phyloP scores from a whole-genome alignment of 2,113 vertebrate species.

The Corydoras maculifer region DNA sequence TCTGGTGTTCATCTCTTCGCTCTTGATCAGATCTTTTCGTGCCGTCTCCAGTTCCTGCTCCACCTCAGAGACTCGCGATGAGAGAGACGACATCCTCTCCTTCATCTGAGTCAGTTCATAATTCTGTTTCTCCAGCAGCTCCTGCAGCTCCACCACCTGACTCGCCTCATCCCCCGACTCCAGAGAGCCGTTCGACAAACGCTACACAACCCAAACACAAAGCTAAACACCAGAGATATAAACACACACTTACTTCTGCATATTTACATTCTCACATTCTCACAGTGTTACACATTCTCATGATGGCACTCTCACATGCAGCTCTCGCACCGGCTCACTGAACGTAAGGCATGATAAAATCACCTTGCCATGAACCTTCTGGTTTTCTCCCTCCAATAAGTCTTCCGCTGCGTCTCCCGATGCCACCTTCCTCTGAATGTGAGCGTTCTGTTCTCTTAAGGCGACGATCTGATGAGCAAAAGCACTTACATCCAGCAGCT shows the following conservation, averaged over 20 bases:
- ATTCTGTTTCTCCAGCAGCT: conserved; percentile 95
- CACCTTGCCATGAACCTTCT: conserved; percentile 89
- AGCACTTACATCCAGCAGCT: no score
- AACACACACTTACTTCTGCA: conserved; percentile 3
- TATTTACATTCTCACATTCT: neutral
- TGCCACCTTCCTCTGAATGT: conserved; percentile 93
- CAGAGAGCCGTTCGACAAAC: conserved; percentile 90
- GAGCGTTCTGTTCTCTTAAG: conserved; percentile 95
- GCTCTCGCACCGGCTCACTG: neutral
- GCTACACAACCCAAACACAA: conserved; percentile 56
- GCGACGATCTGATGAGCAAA: conserved; percentile 79
- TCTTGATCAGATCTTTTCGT: conserved; percentile 95
- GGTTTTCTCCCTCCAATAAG: conserved; percentile 79
- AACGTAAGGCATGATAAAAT: neutral
- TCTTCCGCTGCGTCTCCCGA: conserved; percentile 85
- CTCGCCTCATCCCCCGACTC: conserved; percentile 87
- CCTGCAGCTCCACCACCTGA: conserved; percentile 94
- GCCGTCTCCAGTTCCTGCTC: conserved; percentile 95
- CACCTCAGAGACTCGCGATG: conserved; percentile 89
- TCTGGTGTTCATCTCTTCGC: conserved; percentile 95
- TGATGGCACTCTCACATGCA: no score
- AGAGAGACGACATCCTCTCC: conserved; percentile 89
- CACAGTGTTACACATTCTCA: no score
- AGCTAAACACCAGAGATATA: neutral
- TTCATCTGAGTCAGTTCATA: conserved; percentile 99